Evolutionary conservation across 1,140 invertebrate genomes (phyloP).

Genomic region (Drosophila parvula): DNA sequence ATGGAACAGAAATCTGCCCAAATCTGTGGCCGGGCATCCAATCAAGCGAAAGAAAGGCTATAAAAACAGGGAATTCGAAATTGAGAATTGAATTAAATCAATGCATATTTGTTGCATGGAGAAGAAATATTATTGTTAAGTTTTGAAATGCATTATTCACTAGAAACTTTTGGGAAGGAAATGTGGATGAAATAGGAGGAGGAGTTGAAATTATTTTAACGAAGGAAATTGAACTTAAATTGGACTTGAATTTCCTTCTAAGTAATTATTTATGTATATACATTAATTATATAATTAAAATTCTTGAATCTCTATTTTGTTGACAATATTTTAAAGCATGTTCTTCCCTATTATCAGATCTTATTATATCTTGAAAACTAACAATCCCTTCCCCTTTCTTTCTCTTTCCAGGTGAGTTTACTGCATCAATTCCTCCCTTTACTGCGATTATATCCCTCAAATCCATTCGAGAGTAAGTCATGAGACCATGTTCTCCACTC

Average conservation of each 20-base stretch:
- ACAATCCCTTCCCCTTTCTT: not conserved
- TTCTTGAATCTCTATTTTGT: not conserved
- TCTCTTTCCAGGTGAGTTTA: slow-evolving; percentile 63
- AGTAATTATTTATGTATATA: too few species aligned
- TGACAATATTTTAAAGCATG: not conserved
- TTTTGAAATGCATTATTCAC: not conserved
- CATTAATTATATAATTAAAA: not conserved
- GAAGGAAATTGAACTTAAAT: too few species aligned
- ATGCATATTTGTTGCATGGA: not conserved
- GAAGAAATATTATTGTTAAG: too few species aligned
- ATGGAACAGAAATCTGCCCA: slow-evolving; percentile 5
- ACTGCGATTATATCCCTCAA: not conserved
- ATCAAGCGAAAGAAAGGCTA: slow-evolving; percentile 3
- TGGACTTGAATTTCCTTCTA: not conserved
- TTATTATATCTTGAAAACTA: not conserved
- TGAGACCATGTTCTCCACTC: not conserved
- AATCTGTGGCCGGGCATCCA: not conserved
- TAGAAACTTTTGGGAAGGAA: not conserved
- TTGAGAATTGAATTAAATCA: not conserved
- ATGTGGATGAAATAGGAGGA: accelerated
- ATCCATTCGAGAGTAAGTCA: slow-evolving; percentile 33
- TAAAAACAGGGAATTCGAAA: not conserved
- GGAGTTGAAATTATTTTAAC: not conserved
- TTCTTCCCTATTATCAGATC: not conserved
- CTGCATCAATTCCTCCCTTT: slow-evolving; percentile 2